Evolutionary conservation across 2,113 vertebrate genomes (phyloP), one percentile per base, ranked within the genome.

Genomic region (Conger conger): DNA sequence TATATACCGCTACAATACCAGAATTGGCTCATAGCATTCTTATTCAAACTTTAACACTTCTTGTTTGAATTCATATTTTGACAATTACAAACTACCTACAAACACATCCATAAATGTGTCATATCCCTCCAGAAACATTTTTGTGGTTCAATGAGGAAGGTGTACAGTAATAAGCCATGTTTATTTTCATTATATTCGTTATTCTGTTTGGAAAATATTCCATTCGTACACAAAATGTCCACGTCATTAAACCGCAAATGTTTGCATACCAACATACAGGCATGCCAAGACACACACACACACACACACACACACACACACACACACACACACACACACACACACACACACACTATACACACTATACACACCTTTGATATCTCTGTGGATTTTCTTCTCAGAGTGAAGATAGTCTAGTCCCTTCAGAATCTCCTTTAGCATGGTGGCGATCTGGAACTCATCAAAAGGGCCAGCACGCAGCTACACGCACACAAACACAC

Each of bases 311-410:
- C 83, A 17, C 15, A 35, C 81, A n/a, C 23, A 50, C 40, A 76
- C 30, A 82, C 30, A 36, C 33, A 53, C 45, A 18, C 37, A 30
- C 33, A 27, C n/a, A 35, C 68, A 76, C 38, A 76, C 84, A 83
- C 53, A 83, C 86, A 20, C 30, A 36, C 33, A 53, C 45, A 18
- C 37, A 30, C 33, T n/a, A 27, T 23, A 35, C 68, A 76, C 38
- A 76, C 84, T n/a, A 83, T 40, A 83, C 86, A 20, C 88, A 97
- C 96, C 97, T 96, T 97, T 97, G 91, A 97, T 97, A 91, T 97
- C 97, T 87, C 96, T 95, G 92, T 97, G 97, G 90, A 97, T 97
- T 94, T 97, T 97, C 93, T 97, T 97, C 93, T 97, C 97, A 3
- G 96, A 97, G 90, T 97, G 97, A 57, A 97, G 93, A 91, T 97